Base-by-base conservation (phyloP, 2,888 invertebrate species). In the Drosophila mettleri region DNA sequence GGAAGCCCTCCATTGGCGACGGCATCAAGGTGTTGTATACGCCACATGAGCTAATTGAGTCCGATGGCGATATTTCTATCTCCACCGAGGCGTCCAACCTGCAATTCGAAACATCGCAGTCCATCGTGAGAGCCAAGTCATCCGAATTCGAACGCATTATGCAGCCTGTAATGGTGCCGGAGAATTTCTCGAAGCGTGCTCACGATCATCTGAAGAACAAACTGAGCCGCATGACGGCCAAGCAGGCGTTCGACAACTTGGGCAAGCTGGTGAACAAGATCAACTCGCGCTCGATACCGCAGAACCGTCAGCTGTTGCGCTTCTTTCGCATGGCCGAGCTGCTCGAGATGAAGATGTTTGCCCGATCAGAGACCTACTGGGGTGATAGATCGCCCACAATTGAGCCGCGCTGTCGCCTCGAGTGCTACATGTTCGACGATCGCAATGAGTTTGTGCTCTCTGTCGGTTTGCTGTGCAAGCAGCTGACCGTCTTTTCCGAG, bases 341-440 rank as follows among this genome's bases (percentile, higher is more conserved):
- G 4, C 52, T 73, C 2, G 46, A 57, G 0, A 36, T 73, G 0
- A 34, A 73, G n/a, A 49, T 73, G 34, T 73, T 33, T n/a, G 41
- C 29, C 0, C 29, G 73, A 1, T 1, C 10, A 2, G 74, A 68
- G 33, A 20, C 5, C 20, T 22, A 14, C 16, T 45, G 48, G 31
- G 16, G n/a, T 3, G 29, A 29, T n/a, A 9, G 0, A 0, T 0
- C 31, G 0, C 14, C 31, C 0, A 46, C 52, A 0, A 3, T 6
- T 0, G 16, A 53, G 12, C 48, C 29, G 2, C 63, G 63, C 4
- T 64, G 34, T 38, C 68, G 62, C 6, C 3, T 73, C 5, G 73
- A 73, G 2, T 68, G 74, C 36, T 73, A 36, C 18, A 20, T 63
- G 12, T 63, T 53, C 22, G 60, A 60, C n/a, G 63, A 73, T 36